Evolutionary conservation across 64 coral and sea anemone species (phyloP), one percentile per base, ranked within the genome.

Genomic region (Platygyra sinensis): DNA sequence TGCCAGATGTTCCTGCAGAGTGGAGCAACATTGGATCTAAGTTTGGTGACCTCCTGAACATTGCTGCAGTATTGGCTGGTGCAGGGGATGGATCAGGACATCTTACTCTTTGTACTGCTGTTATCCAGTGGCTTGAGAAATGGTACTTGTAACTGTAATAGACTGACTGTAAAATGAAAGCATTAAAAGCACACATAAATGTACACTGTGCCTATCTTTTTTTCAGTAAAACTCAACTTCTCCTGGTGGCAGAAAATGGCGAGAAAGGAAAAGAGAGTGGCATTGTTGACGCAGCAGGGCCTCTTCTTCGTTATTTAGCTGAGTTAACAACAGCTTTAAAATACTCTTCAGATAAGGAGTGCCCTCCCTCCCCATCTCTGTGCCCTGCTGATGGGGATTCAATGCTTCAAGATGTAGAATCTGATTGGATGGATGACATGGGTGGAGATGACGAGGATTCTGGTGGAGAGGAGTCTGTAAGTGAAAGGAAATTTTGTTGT

Each of bases 401-500:
- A 18, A 67, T 95, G 73, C 55, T 93, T 13, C 95, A 95, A 67
- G 96, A 98, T 31, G 71, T 93, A n/a, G 96, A 98, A 33, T 90
- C 96, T 78, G 96, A 98, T 76, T 95, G 96, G 88, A 93, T 94
- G 52, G 96, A 98, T 86, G 96, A 98, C 55, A 89, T 96, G 54
- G 95, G 79, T 79, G 95, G 87, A 69, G 95, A 96, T 14, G 96
- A 98, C 1, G 96, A 98, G 20, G 96, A 98, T 30, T 95, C 93
- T 57, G 96, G 90, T 18, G 96, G 93, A 30, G 96, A 98, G 50
- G 96, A 98, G 30, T 98, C 96, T 20, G 96, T 98, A 86, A 93
- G 96, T 94, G 50, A 20, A 55, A 39, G n/a, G 32, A 30, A 24
- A 13, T 19, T 75, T 55, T 74, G 29, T 71, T 27, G 32, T 42